Conservation (phyloP, 2,888 invertebrate species). For the Liopterus haemorrhoidalis region DNA sequence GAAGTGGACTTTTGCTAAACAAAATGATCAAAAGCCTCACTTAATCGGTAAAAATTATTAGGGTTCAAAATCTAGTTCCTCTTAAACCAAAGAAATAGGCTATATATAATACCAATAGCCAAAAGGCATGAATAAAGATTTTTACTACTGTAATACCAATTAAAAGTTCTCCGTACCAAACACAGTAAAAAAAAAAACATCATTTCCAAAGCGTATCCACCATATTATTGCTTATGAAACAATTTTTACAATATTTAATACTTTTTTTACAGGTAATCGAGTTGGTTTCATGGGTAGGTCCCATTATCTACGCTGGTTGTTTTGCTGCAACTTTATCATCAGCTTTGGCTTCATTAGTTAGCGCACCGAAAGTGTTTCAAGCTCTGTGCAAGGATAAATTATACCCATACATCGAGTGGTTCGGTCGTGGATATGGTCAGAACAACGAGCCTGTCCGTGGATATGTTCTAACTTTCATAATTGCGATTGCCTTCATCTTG, state of each 20-base stretch:
- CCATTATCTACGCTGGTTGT: constrained; percentile 92
- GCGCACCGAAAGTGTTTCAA: constrained; percentile 91
- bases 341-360: constrained; percentile 90
- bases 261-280: constrained; percentile 63
- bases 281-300: constrained; percentile 77
- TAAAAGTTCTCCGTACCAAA: background rate
- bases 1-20: too few relatives aligned
- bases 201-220: background rate
- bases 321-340: constrained; percentile 96
- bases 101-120: too few relatives aligned
- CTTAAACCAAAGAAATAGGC: too few relatives aligned
- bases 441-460: constrained; percentile 82
- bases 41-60: too few relatives aligned
- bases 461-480: constrained; percentile 86
- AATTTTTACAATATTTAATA: background rate
- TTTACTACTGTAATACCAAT: background rate
- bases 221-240: background rate
- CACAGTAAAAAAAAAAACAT: background rate
- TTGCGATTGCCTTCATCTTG: constrained; percentile 77
- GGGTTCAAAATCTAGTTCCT: too few relatives aligned
- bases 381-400: constrained; percentile 91
- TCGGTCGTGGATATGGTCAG: constrained; percentile 79
- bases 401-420: constrained; percentile 86
- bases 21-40: too few relatives aligned
- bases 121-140: too few relatives aligned